A percentile compares a stretch with the other conserved stretches of the same genome.
Evolutionary conservation across 2,888 invertebrate genomes (phyloP).

Genomic region (Poecilus cupreus): DNA sequence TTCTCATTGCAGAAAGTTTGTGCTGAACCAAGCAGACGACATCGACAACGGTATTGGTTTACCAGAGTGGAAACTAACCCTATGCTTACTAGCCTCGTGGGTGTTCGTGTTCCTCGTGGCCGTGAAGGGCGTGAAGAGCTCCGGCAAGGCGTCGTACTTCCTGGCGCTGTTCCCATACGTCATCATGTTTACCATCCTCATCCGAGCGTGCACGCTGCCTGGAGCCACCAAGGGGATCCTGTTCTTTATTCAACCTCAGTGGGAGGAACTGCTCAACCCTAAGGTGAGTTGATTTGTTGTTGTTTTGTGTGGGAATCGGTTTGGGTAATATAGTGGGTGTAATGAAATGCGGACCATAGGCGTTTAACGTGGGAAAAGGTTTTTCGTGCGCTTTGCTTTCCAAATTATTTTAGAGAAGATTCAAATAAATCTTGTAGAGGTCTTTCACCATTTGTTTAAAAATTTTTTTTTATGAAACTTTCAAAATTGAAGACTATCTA

Average conservation of each 20-base stretch:
- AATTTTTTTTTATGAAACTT: too few relatives aligned
- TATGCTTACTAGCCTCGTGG: conserved; percentile 83
- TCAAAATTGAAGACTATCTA: too few relatives aligned
- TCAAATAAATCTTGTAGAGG: too few relatives aligned
- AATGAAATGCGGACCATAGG: too few relatives aligned
- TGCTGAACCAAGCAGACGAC: conserved; percentile 73
- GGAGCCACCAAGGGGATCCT: conserved; percentile 85
- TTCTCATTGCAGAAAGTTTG: conserved; percentile 72
- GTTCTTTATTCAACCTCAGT: conserved; percentile 87
- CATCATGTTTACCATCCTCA: conserved; percentile 83
- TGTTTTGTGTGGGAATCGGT: too few relatives aligned
- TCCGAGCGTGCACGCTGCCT: conserved; percentile 79
- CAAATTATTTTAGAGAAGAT: too few relatives aligned
- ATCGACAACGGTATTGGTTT: conserved; percentile 72
- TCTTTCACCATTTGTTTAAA: too few relatives aligned
- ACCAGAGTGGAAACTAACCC: conserved; percentile 82
- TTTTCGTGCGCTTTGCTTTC: too few relatives aligned
- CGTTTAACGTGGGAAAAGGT: too few relatives aligned
- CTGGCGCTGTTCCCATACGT: conserved; percentile 91
- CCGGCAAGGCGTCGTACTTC: conserved; percentile 90
- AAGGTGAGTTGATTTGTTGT: conserved; percentile 73
- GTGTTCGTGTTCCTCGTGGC: conserved; percentile 81
- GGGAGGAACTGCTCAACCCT: conserved; percentile 82
- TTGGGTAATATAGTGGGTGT: too few relatives aligned
- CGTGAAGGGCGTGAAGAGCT: conserved; percentile 83